Percentiles rank a stretch among this genome's conserved stretches.
Evolutionary conservation across 2,888 invertebrate genomes (phyloP).

Genomic region (Dromius quadrimaculatus): DNA sequence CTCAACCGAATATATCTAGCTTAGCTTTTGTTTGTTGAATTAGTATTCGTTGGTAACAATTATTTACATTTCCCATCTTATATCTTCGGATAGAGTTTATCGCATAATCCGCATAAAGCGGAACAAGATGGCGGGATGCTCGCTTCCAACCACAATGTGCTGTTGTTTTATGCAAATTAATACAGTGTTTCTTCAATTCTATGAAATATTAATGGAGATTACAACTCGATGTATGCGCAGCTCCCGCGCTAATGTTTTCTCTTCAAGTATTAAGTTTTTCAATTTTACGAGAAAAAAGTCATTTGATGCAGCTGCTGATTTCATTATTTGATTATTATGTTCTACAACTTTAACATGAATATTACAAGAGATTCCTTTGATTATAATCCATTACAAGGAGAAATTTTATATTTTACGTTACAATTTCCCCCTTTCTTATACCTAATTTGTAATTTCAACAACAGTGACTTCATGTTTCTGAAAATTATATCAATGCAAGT

Average conservation of each 20-base stretch:
- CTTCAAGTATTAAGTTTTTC: conserved; percentile 18
- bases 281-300: conserved; percentile 22
- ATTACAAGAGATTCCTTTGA: no score
- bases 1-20: no score
- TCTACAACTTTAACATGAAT: conserved; percentile 26
- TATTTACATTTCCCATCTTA: no score
- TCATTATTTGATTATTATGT: conserved; percentile 19
- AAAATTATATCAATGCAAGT: no score
- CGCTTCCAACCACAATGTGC: not conserved
- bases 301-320: conserved; percentile 35
- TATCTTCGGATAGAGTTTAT: no score
- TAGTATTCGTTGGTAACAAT: no score
- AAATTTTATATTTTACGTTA: no score
- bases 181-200: conserved; percentile 37
- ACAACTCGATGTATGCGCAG: conserved; percentile 8
- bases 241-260: conserved; percentile 14
- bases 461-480: no score
- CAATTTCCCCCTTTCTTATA: no score
- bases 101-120: not conserved
- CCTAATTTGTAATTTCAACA: no score
- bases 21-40: no score
- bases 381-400: no score
- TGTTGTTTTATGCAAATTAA: conserved; percentile 39
- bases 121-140: not conserved
- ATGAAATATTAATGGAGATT: conserved; percentile 44